These are phyloP conservation scores for Cephalopachus bancanus DNA, from an alignment of 2,797 vertebrate species.

Conservation along the genomic window DNA sequence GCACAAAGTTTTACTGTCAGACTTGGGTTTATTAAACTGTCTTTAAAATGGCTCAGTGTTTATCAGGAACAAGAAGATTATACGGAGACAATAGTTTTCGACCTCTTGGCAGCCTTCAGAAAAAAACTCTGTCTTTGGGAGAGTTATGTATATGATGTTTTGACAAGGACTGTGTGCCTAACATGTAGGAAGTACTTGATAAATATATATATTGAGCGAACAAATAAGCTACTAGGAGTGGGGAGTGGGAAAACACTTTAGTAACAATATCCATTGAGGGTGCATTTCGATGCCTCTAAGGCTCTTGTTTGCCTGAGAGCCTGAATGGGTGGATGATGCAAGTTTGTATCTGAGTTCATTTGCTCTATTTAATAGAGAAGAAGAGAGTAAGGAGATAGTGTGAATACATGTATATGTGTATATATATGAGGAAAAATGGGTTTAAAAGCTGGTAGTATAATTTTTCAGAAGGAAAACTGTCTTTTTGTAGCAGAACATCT, in stretches of 20 bases:
- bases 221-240: not conserved
- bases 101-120: not conserved
- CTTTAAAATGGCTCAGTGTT: not conserved
- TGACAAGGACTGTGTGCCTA: not conserved
- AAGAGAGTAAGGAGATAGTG: not conserved
- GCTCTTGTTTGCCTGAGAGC: not conserved
- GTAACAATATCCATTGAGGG: not conserved
- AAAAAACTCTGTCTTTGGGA: not conserved
- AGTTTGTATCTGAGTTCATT: not conserved
- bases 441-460: not conserved
- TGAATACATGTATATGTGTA: too few relatives aligned
- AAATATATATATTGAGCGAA: not conserved
- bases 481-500: not conserved
- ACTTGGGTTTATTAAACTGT: not conserved
- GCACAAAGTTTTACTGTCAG: not conserved
- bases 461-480: conserved; percentile 19
- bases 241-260: not conserved
- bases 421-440: not conserved
- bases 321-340: not conserved
- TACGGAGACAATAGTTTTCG: not conserved
- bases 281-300: not conserved
- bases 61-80: not conserved
- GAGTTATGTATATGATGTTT: not conserved
- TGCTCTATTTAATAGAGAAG: not conserved
- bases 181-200: not conserved